Base-by-base conservation (phyloP, 2,113 vertebrate genomes). In the Pogona vitticeps region DNA sequence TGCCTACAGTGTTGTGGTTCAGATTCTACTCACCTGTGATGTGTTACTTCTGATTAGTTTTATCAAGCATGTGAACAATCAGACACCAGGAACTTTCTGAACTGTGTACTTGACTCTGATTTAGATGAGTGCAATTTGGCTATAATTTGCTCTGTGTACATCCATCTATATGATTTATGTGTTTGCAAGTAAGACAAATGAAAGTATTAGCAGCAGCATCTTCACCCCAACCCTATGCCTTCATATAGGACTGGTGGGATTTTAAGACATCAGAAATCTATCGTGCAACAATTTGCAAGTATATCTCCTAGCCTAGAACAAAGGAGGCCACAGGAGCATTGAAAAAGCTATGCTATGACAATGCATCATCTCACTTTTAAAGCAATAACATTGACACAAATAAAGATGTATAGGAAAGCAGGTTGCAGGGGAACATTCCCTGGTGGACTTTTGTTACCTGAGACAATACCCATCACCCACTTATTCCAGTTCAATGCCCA, bases 301-400 rank as follows among this genome's bases (percentile, higher is more conserved):
- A 3, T 36, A 89, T 90, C 10, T 1, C 42, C 33, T 84, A 77
- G 6, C 85, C 38, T 88, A 80, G 83, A 92, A 86, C 84, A 76
- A 81, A 26, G 83, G 71, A 91, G 63, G 63, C 67, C 77, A 91
- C 58, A 0, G 0, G 59, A 80, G 86, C 84, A 80, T 42, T 83
- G 85, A 68, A 93, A 88, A 65, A 80, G n/a, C 38, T 65, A 61
- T 65, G 58, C 89, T 80, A 88, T 0, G 0, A 56, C 90, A 83
- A 92, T 91, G 93, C 80, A 92, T 91, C 88, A 79, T 77, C 82
- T 86, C 4, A 0, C 33, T 86, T 88, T 86, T 91, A 65, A 90
- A 91, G 86, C 87, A 90, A 93, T 93, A 92, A 95, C 83, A 20
- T 31, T 92, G 93, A 93, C 89, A 83, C 1, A 59, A 91, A 91